Conservation (phyloP, 2,888 invertebrate species). For the Tubulanus polymorphus region DNA sequence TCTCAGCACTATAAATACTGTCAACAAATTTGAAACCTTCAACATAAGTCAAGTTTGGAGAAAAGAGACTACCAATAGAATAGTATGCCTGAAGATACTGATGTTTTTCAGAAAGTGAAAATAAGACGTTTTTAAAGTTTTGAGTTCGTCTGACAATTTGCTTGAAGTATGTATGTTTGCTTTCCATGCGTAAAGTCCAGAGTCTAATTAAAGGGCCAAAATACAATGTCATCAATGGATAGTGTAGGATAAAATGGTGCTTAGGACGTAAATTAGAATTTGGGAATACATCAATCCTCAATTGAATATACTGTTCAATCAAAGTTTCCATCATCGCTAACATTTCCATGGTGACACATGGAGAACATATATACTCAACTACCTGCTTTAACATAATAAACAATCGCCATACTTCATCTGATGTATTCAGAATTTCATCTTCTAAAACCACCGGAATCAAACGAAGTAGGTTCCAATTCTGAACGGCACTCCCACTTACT, state of each 20-base stretch:
- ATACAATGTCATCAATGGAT: slow-evolving; percentile 13
- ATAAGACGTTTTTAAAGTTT: slow-evolving; percentile 15
- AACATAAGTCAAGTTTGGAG: too few relatives aligned
- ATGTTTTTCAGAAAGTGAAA: slow-evolving; percentile 12
- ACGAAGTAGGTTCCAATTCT: slow-evolving; percentile 9
- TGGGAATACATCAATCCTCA: slow-evolving; percentile 8
- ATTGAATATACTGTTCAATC: slow-evolving; percentile 2
- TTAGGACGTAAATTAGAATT: slow-evolving; percentile 9
- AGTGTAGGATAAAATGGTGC: slow-evolving; percentile 19
- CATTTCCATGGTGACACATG: neutral
- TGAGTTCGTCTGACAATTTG: neutral
- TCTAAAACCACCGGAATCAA: slow-evolving; percentile 5
- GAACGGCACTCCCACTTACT: slow-evolving; percentile 11
- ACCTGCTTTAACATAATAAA: neutral
- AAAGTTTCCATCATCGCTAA: neutral
- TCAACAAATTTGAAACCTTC: too few relatives aligned
- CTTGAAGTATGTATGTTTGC: slow-evolving; percentile 19
- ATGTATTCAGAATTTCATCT: neutral
- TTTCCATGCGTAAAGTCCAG: slow-evolving; percentile 20
- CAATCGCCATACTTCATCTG: slow-evolving; percentile 4
- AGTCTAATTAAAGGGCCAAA: slow-evolving; percentile 13
- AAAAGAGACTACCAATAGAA: neutral
- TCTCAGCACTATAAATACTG: too few relatives aligned
- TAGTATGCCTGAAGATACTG: slow-evolving; percentile 7
- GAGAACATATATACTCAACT: slow-evolving; percentile 7